Conservation (phyloP, 1,140 invertebrate genomes). For the Aphis gossypii region DNA sequence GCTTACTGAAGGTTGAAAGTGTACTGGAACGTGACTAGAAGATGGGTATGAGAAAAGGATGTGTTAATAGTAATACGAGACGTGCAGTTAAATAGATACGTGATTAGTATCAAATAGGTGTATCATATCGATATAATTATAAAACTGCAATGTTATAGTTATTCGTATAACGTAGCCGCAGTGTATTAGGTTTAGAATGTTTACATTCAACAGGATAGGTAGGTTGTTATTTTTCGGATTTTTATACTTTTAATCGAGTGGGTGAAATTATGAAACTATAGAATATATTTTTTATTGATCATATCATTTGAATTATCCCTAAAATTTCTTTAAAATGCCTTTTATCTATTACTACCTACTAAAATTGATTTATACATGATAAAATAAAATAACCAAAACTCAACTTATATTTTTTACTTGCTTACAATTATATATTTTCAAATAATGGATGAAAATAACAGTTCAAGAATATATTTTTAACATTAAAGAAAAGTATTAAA, state of each 20-base stretch:
- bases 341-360: background rate
- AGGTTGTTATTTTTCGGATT: background rate
- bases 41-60: too few relatives aligned
- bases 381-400: background rate
- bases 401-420: too few relatives aligned
- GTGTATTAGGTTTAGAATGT: background rate
- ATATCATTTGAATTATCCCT: background rate
- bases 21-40: background rate
- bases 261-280: background rate
- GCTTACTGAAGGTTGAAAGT: background rate
- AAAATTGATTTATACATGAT: background rate
- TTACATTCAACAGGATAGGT: background rate
- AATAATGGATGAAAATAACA: too few relatives aligned
- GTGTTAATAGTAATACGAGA: background rate
- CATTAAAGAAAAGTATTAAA: too few relatives aligned
- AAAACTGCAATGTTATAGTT: background rate
- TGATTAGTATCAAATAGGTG: background rate
- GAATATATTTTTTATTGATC: too few relatives aligned
- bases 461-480: too few relatives aligned
- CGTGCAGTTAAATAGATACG: background rate
- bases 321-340: background rate
- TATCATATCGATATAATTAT: background rate
- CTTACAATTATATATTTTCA: too few relatives aligned
- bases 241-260: background rate
- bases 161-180: background rate